phyloP scores from a whole-genome alignment of 2,113 vertebrate genomes.

The Jaculus jaculus region DNA sequence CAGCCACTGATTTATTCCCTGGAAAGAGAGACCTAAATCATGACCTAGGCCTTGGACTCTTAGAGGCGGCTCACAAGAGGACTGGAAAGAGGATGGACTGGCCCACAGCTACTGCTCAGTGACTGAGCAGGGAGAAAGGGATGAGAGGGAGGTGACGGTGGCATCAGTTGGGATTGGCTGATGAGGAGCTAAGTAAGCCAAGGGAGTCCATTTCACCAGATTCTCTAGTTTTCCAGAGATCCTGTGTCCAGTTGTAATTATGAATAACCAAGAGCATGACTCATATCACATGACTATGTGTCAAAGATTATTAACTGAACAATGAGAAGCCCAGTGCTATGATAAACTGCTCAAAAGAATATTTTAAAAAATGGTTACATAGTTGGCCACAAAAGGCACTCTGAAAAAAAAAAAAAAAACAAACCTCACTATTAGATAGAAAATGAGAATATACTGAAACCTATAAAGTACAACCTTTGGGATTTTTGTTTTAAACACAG shows the following conservation, averaged over 20 bases:
- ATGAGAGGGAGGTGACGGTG: accelerated
- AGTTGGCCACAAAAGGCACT: not conserved
- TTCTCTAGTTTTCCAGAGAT: not conserved
- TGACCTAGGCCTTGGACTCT: not conserved
- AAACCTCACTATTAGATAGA: not conserved
- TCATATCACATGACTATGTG: not conserved
- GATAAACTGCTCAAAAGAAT: not conserved
- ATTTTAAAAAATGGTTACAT: not conserved
- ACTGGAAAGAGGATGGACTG: not conserved
- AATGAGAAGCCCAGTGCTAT: not conserved
- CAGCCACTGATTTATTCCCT: not conserved
- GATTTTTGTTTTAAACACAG: not conserved
- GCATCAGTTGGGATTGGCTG: not conserved
- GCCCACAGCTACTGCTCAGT: not conserved
- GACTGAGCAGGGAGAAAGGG: not conserved
- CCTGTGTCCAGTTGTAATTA: not conserved
- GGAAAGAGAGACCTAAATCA: not conserved
- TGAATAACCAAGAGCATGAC: not conserved
- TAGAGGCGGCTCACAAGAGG: not conserved
- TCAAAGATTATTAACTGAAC: not conserved
- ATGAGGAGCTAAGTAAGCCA: not conserved
- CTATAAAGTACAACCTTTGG: not conserved
- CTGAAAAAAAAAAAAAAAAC: constrained; percentile 7
- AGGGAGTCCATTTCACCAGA: not conserved
- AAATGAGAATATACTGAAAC: not conserved